Percentiles rank a stretch among this genome's conserved stretches.
These are phyloP conservation scores for Spizaetus ornatus DNA, from an alignment of 2,113 vertebrate genomes.

Conservation along the genomic window DNA sequence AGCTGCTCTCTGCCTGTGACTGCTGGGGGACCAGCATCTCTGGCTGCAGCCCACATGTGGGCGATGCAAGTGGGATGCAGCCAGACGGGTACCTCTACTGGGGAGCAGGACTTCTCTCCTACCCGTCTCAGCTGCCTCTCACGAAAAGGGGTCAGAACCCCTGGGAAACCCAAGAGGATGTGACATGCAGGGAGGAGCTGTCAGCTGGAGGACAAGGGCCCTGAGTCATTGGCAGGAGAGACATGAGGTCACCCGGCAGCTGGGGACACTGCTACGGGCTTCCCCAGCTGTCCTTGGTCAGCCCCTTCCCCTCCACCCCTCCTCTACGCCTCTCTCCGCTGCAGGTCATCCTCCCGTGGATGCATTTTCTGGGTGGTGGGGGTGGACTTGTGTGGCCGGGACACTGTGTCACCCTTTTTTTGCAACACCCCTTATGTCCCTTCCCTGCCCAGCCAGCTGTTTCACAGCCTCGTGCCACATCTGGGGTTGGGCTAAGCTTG, in stretches of 20 bases:
- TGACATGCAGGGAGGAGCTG: not conserved
- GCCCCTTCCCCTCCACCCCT: not conserved
- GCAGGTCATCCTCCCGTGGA: not conserved
- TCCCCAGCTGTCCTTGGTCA: not conserved
- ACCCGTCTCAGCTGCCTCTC: not conserved
- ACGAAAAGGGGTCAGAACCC: not conserved
- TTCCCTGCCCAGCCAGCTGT: not conserved
- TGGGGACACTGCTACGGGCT: not conserved
- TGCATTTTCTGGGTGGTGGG: not conserved
- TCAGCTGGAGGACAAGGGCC: not conserved
- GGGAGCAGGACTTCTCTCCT: not conserved
- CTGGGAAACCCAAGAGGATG: not conserved
- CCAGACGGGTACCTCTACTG: fast-evolving
- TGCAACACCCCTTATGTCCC: not conserved
- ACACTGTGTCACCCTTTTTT: not conserved
- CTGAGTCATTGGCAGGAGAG: not conserved
- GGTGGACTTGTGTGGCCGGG: fast-evolving
- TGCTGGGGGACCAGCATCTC: not conserved
- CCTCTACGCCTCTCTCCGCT: fast-evolving
- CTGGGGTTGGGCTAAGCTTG: not conserved
- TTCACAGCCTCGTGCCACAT: not conserved
- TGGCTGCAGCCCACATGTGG: fast-evolving
- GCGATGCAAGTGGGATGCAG: not conserved
- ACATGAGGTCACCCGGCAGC: slow-evolving; percentile 22
- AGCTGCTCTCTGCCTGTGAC: not conserved